Conservation (phyloP, 1,140 invertebrate species). For the Nebria ingens region DNA sequence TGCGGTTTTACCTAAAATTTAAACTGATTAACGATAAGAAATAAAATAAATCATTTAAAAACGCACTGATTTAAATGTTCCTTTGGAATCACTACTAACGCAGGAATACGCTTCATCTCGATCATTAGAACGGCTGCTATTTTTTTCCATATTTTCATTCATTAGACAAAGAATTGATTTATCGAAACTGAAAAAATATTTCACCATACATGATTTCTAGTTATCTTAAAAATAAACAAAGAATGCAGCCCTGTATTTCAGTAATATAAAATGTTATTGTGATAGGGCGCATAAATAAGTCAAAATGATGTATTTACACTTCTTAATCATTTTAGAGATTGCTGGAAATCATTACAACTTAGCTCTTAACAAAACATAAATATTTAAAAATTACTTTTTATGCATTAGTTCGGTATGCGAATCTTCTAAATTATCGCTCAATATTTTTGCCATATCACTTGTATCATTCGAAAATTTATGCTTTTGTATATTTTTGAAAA, state of each 20-base stretch:
- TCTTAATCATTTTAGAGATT: too few species aligned
- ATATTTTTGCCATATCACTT: background rate
- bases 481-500: background rate
- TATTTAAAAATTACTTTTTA: background rate
- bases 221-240: too few species aligned
- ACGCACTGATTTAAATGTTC: background rate
- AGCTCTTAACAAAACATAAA: too few species aligned
- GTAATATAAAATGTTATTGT: too few species aligned
- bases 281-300: too few species aligned
- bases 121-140: background rate
- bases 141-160: background rate
- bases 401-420: background rate
- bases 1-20: background rate
- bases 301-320: too few species aligned
- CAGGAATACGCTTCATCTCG: background rate
- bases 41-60: too few species aligned
- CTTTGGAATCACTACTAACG: background rate
- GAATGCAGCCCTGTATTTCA: too few species aligned
- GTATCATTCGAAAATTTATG: background rate
- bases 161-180: background rate
- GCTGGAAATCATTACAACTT: too few species aligned
- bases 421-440: constrained; percentile 6
- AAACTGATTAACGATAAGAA: background rate
- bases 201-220: background rate
- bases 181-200: constrained; percentile 1